phyloP scores from a whole-genome alignment of 1,140 invertebrate genomes.

The Aradophagus sp. region DNA sequence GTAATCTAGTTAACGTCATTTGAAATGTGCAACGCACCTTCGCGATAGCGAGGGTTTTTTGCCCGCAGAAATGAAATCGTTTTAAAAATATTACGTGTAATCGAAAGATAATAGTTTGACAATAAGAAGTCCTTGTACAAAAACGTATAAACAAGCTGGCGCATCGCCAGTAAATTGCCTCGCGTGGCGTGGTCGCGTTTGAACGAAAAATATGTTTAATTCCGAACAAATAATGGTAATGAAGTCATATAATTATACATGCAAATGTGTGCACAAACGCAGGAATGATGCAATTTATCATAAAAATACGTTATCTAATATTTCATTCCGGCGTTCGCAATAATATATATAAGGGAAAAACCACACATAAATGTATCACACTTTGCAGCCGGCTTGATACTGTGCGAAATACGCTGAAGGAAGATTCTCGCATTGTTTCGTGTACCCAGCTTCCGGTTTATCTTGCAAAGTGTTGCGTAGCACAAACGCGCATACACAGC shows the following conservation, averaged over 20 bases:
- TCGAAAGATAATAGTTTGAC: background rate
- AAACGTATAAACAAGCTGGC: constrained; percentile 2
- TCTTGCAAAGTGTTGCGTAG: constrained; percentile 56
- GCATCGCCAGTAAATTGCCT: constrained; percentile 1
- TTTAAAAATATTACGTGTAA: too few relatives aligned
- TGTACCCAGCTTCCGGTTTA: constrained; percentile 58
- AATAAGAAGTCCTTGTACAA: background rate
- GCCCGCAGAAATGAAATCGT: too few relatives aligned
- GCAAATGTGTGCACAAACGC: constrained; percentile 32
- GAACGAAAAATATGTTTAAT: constrained; percentile 39
- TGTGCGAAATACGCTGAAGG: constrained; percentile 44
- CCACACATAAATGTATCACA: constrained; percentile 52
- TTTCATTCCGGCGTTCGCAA: constrained; percentile 24
- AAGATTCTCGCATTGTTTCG: constrained; percentile 57
- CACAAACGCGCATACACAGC: constrained; percentile 48
- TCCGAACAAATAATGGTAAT: constrained; percentile 26
- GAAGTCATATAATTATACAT: constrained; percentile 44
- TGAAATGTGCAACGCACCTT: too few relatives aligned
- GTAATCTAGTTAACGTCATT: too few relatives aligned
- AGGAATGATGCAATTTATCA: constrained; percentile 36
- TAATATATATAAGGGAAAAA: constrained; percentile 43
- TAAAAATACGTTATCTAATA: constrained; percentile 47
- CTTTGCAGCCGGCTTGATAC: constrained; percentile 41
- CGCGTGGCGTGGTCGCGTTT: constrained; percentile 23
- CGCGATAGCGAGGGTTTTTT: too few relatives aligned